Base-by-base conservation (phyloP, 2,797 vertebrate species). In the Notolepis coatsorum region DNA sequence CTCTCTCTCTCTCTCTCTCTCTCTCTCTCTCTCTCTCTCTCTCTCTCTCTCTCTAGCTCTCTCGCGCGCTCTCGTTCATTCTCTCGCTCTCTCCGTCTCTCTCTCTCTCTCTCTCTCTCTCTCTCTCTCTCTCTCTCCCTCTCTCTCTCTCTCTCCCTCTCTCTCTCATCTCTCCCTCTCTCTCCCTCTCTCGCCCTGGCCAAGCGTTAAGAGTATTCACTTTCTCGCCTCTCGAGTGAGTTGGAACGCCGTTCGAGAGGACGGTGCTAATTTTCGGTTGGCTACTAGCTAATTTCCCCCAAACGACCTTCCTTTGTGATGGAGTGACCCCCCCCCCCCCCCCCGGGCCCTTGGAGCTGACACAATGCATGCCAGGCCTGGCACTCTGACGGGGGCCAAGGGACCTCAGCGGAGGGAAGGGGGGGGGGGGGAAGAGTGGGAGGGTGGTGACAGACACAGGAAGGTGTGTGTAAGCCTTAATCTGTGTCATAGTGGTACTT, bases 361-460 rank as follows among this genome's bases (percentile, higher is more conserved):
- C 72, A 88, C 92, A 87, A 85, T 92, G 92, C 93, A 92, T 94
- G 90, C 91, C 88, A 90, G 91, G 82, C n/a, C n/a, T n/a, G n/a
- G n/a, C n/a, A 90, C 89, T 91, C 61, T 92, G 93, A 92, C 87
- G 91, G 91, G 79, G 82, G 79, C n/a, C n/a, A 86, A 86, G 58
- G 30, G 75, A 58, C 65, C 30, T 42, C 18, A 68, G 67, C 37
- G 84, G 69, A 70, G 15, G 38, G 64, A 68, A 56, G 66, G 15
- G 46, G 61, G 57, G 62, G 57, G 62, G 60, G 62, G 67, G 50
- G 57, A 38, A 49, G 39, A 56, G 71, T 55, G 42, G 71, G 77
- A 83, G 76, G 30, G 63, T 82, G 71, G 66, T 87, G 82, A 94
- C 92, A 39, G 69, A 80, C 75, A 78, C 74, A 90, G 89, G 89